These are phyloP conservation scores for Actinemys pallida DNA, from an alignment of 2,113 vertebrate species.

Conservation along the genomic window DNA sequence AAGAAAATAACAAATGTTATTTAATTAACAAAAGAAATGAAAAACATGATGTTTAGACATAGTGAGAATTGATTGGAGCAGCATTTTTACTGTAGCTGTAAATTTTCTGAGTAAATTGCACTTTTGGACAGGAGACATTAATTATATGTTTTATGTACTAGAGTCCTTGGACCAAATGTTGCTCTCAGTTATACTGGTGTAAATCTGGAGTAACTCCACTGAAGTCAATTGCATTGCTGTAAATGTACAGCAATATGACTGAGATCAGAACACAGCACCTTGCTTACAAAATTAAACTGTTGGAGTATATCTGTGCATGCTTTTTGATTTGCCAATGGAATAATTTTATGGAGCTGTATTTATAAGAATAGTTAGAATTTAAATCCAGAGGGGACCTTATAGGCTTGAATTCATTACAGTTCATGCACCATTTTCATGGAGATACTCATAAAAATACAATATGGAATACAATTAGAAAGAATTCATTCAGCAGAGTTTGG, in stretches of 20 bases:
- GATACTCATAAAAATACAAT: conserved; percentile 62
- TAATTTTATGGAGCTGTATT: conserved; percentile 71
- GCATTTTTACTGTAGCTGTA: conserved; percentile 55
- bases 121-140: conserved; percentile 66
- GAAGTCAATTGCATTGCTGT: neutral
- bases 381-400: conserved; percentile 64
- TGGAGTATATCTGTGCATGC: conserved; percentile 54
- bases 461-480: conserved; percentile 59
- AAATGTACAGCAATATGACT: neutral
- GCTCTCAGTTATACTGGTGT: neutral
- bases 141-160: conserved; percentile 53
- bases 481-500: conserved; percentile 59
- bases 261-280: neutral
- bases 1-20: conserved; percentile 57
- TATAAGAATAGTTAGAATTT: conserved; percentile 71
- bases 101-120: conserved; percentile 30
- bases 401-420: conserved; percentile 74
- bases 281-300: conserved; percentile 63
- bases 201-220: conserved; percentile 43
- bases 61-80: conserved; percentile 58
- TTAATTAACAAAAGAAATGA: conserved; percentile 71
- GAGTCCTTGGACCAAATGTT: conserved; percentile 49
- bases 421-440: conserved; percentile 68
- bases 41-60: conserved; percentile 55
- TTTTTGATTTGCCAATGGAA: conserved; percentile 72